Conservation (phyloP, 2,113 vertebrate species). For the Atractosteus spatula region DNA sequence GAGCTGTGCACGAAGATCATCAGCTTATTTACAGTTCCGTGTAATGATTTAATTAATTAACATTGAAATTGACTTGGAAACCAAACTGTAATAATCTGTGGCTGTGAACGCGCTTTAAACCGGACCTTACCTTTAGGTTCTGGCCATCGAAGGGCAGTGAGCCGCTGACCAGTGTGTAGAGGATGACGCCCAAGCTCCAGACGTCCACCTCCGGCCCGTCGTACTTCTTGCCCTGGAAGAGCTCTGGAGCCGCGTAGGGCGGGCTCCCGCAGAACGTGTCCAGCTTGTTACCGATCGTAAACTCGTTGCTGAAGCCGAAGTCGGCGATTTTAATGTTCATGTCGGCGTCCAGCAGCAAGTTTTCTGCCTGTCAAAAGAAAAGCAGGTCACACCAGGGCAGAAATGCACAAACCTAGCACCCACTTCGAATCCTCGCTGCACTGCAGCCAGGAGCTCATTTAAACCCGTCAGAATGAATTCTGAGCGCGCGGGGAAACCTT, state of each 20-base stretch:
- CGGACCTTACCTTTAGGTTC: constrained; percentile 82
- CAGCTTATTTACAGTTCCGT: too few relatives aligned
- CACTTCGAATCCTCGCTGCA: too few relatives aligned
- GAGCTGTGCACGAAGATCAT: neutral
- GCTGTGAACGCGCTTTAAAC: neutral
- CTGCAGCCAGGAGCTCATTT: too few relatives aligned
- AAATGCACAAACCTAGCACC: too few relatives aligned
- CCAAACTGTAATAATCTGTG: too few relatives aligned
- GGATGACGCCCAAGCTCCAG: constrained; percentile 94
- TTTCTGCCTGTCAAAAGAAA: constrained; percentile 80
- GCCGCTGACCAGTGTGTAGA: constrained; percentile 93
- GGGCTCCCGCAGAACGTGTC: constrained; percentile 97
- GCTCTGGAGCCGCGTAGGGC: constrained; percentile 89
- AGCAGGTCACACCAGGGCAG: too few relatives aligned
- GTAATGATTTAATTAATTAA: neutral
- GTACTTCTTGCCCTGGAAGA: constrained; percentile 96
- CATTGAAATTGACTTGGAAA: too few relatives aligned
- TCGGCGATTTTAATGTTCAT: constrained; percentile 99
- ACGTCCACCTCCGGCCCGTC: constrained; percentile 95
- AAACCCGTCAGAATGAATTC: too few relatives aligned
- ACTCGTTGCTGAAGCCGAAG: constrained; percentile 97
- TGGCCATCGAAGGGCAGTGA: constrained; percentile 94
- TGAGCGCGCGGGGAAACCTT: too few relatives aligned
- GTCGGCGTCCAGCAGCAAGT: constrained; percentile 90
- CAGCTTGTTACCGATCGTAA: constrained; percentile 91